phyloP scores from a whole-genome alignment of 1,140 invertebrate genomes.

The Cyclina sinensis region DNA sequence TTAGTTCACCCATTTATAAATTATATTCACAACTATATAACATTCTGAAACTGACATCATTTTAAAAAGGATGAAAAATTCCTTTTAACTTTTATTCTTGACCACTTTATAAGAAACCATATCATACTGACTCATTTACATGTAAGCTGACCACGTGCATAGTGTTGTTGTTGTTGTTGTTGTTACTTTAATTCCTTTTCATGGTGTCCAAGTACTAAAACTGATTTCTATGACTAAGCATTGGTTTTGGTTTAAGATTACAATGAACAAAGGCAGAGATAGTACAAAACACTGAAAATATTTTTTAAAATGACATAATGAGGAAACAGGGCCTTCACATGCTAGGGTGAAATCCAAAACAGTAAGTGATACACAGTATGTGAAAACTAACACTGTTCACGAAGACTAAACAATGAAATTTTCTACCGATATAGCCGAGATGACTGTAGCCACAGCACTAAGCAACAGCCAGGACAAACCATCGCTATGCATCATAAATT shows the following conservation, averaged over 20 bases:
- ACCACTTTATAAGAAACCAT: too few species aligned
- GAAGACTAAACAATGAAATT: conserved; percentile 2
- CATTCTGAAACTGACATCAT: too few species aligned
- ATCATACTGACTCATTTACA: too few species aligned
- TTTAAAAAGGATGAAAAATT: too few species aligned
- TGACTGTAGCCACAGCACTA: not conserved
- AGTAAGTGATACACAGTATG: not conserved
- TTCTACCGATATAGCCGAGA: not conserved
- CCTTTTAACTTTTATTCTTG: too few species aligned
- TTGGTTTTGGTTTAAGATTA: too few species aligned
- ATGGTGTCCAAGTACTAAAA: too few species aligned
- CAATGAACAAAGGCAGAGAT: not conserved
- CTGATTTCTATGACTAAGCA: too few species aligned
- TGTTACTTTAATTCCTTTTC: too few species aligned
- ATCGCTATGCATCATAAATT: conserved; percentile 47
- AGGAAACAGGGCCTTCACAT: not conserved
- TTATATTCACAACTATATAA: not conserved
- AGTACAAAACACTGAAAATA: not conserved
- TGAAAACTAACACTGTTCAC: not conserved
- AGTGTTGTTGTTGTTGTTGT: too few species aligned
- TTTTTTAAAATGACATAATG: not conserved
- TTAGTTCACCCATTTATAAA: too few species aligned
- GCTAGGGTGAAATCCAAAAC: conserved; percentile 26
- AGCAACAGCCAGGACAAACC: not conserved
- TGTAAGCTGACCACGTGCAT: too few species aligned